phyloP scores from a whole-genome alignment of 2,888 invertebrate species.

The Hetaerina titia region DNA sequence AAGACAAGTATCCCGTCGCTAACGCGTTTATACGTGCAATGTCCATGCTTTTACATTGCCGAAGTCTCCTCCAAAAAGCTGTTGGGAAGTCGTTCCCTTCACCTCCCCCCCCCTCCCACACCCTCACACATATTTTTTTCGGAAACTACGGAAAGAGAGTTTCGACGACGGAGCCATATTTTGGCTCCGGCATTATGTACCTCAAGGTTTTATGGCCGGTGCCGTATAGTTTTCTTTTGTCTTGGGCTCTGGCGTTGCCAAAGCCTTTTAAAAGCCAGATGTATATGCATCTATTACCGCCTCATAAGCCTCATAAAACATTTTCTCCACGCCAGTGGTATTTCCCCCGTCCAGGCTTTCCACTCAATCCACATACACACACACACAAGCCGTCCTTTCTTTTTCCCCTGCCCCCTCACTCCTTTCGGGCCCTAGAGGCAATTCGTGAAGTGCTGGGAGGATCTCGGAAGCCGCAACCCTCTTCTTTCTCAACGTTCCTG shows the following conservation, averaged over 20 bases:
- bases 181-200: neutral
- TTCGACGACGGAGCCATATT: neutral
- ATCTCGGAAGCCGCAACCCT: neutral
- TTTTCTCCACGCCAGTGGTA: neutral
- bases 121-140: neutral
- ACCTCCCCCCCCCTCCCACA: neutral
- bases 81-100: neutral
- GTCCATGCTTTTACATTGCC: neutral
- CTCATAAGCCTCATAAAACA: slow-evolving; percentile 21
- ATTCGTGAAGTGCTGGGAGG: neutral
- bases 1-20: neutral
- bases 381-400: neutral
- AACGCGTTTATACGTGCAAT: neutral
- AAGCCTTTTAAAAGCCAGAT: slow-evolving; percentile 6
- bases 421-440: neutral
- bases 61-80: neutral
- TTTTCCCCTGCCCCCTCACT: neutral
- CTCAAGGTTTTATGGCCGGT: slow-evolving; percentile 12
- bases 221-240: slow-evolving; percentile 10
- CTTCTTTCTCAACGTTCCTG: too few species aligned
- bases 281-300: slow-evolving; percentile 8
- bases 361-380: neutral
- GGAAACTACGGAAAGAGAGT: neutral
- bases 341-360: neutral
- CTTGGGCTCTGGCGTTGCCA: neutral